Evolutionary conservation across 2,888 invertebrate species (phyloP), one percentile per base, ranked within the genome.

Genomic region (Ypsolopha scabrella): DNA sequence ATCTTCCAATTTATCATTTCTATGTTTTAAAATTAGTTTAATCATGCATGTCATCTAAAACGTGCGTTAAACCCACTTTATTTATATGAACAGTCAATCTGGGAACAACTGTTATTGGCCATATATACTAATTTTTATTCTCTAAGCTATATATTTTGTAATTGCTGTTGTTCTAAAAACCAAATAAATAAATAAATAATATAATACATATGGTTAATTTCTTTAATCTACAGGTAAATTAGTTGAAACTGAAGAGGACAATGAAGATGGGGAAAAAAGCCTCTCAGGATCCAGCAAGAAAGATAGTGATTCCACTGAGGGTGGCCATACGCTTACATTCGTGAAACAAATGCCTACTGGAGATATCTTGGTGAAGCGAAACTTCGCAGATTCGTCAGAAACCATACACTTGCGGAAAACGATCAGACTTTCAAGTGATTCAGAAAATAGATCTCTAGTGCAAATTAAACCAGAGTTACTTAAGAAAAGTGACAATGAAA

Each of bases 241-340:
- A 59, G 74, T 91, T 50, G 90, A 90, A 72, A 80, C 72, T 38
- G 90, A 90, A 60, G 87, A 88, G 47, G 90, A 90, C 55, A 89
- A 88, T 50, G 81, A 85, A 39, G 88, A 89, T 51, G 86, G 75
- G 53, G 87, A 83, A 51, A 81, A 80, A 57, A 70, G 74, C 46
- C 74, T 61, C 58, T 64, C 72, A 38, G 72, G 68, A 58, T 61
- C 65, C 44, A 72, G 72, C 51, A 76, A 76, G 65, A 56, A 64
- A 51, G 63, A 61, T 61, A 53, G 62, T 41, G 79, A 82, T 39
- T 60, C 65, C 44, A 79, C 79, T 58, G 75, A 76, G 34, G 55
- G 71, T 52, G 34, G 49, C 13, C 85, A 81, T 44, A 82, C 80
- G n/a, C 63, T 82, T 14, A 80, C 80, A 44, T 72, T 81, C 60